Evolutionary conservation across 2,888 invertebrate species (phyloP).

Genomic region (Sabellastarte sp.): DNA sequence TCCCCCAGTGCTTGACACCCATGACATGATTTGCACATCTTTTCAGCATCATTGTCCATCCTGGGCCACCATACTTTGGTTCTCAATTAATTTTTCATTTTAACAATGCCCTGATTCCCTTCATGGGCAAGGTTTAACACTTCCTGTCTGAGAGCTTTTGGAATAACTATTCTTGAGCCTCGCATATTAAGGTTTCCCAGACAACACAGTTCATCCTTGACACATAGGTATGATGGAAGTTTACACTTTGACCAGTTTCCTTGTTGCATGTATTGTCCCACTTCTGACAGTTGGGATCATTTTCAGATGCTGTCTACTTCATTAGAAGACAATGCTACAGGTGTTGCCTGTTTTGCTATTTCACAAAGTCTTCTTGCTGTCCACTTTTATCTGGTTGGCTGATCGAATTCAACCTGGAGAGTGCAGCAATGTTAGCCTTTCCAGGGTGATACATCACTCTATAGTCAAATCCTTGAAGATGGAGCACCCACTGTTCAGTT

Average conservation of each 20-base stretch:
- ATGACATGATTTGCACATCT: background rate
- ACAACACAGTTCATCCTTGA: background rate
- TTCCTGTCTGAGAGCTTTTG: background rate
- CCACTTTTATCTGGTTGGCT: background rate
- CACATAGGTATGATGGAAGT: background rate
- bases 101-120: conserved; percentile 2
- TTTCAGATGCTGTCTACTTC: background rate
- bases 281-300: background rate
- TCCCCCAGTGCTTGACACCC: background rate
- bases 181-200: background rate
- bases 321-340: background rate
- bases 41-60: conserved; percentile 1
- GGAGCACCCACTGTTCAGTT: background rate
- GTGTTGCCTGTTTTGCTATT: background rate
- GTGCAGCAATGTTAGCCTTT: background rate
- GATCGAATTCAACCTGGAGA: background rate
- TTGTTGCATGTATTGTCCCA: background rate
- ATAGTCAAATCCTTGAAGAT: no score
- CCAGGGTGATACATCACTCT: background rate
- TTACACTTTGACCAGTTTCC: background rate
- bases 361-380: background rate
- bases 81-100: background rate
- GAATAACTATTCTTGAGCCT: background rate
- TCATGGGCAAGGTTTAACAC: conserved; percentile 4
- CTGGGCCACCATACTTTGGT: conserved; percentile 5